Evolutionary conservation across 2,113 vertebrate species (phyloP).

Genomic region (Rhizomys pruinosus): DNA sequence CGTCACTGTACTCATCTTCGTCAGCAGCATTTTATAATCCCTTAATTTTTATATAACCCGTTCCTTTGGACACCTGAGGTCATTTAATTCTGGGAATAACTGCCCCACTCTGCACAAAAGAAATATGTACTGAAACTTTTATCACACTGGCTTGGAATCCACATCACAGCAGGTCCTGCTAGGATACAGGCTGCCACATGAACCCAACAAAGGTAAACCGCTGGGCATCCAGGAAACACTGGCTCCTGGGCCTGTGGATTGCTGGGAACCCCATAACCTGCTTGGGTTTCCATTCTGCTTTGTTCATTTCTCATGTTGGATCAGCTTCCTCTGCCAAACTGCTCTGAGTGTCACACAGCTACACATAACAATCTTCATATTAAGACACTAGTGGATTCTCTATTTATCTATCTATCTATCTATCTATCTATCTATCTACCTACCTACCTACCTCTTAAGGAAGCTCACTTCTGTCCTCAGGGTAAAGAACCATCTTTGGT

Average conservation of each 20-base stretch:
- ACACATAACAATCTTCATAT: background rate
- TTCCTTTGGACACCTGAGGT: constrained; percentile 1
- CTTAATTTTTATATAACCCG: constrained; percentile 17
- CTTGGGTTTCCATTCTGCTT: background rate
- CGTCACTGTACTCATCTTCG: background rate
- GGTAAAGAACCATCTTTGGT: background rate
- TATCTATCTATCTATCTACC: background rate
- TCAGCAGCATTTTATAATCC: background rate
- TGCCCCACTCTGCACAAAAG: constrained; percentile 9
- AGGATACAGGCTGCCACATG: background rate
- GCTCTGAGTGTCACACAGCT: background rate
- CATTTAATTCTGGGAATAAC: constrained; percentile 6
- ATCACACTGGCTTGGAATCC: background rate
- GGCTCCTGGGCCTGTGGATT: background rate
- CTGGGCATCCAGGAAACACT: background rate
- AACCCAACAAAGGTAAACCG: background rate
- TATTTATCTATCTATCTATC: background rate
- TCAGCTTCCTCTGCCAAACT: background rate
- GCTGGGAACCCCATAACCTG: background rate
- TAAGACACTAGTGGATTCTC: background rate
- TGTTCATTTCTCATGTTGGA: background rate
- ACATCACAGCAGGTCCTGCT: background rate
- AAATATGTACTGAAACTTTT: constrained; percentile 15
- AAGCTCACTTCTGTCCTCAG: background rate
- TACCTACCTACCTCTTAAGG: background rate